These are phyloP conservation scores for Acinonyx jubatus DNA, from an alignment of 2,113 vertebrate genomes.

Conservation along the genomic window DNA sequence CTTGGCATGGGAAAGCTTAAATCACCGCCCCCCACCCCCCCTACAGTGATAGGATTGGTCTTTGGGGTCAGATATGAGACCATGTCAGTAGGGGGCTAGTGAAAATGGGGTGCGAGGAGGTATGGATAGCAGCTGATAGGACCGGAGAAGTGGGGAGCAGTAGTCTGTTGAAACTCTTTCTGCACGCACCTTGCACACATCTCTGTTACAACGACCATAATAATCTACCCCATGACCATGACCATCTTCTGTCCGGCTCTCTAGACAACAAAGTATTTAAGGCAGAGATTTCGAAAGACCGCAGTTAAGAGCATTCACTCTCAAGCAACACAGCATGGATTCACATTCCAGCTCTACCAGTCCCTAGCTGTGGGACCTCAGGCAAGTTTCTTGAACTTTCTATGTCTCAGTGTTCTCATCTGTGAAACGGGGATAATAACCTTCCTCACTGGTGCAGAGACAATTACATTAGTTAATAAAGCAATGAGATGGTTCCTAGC, in stretches of 20 bases:
- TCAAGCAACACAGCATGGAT: background rate
- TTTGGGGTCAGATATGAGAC: background rate
- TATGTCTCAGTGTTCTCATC: background rate
- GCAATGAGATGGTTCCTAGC: background rate
- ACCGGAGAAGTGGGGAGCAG: background rate
- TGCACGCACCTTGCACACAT: background rate
- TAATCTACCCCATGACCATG: background rate
- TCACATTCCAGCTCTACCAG: background rate
- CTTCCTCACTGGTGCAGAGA: background rate
- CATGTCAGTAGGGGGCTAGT: background rate
- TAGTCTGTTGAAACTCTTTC: background rate
- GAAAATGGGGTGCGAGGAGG: background rate
- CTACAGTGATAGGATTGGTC: background rate
- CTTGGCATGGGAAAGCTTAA: background rate
- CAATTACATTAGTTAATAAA: background rate
- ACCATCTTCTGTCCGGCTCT: background rate
- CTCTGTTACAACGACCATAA: background rate
- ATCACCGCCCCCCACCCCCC: rapidly evolving
- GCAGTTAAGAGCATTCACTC: background rate
- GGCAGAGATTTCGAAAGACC: background rate
- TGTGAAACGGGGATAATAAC: background rate
- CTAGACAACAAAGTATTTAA: background rate
- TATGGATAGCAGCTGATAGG: background rate
- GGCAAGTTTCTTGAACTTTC: background rate
- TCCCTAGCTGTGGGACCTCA: background rate